Evolutionary conservation across 2,797 vertebrate genomes (phyloP).

Genomic region (Moxostoma hubbsi): DNA sequence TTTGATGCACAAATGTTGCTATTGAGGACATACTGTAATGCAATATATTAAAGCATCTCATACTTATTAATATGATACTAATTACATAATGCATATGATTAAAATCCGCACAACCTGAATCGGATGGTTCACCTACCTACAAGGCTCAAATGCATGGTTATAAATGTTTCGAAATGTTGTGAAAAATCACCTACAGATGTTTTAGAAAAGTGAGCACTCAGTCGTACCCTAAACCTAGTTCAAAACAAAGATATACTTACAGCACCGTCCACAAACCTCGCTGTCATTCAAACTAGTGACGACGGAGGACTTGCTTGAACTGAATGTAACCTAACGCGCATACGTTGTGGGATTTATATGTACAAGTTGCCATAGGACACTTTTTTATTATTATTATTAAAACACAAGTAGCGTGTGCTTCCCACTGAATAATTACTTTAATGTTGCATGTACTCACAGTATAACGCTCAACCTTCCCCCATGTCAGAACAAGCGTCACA

Average conservation of each 20-base stretch:
- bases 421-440: not conserved
- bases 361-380: not conserved
- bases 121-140: not conserved
- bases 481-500: conserved; percentile 48
- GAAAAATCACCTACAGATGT: too few species aligned
- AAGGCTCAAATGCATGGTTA: too few species aligned
- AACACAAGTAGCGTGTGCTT: not conserved
- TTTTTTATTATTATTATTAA: not conserved
- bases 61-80: not conserved
- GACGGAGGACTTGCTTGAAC: not conserved
- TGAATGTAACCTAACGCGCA: not conserved
- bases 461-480: conserved; percentile 12
- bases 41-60: too few species aligned
- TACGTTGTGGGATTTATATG: not conserved
- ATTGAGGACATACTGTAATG: too few species aligned
- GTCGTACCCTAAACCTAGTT: not conserved
- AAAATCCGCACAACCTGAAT: not conserved
- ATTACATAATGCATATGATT: not conserved
- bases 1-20: too few species aligned
- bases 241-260: not conserved
- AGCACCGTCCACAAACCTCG: not conserved
- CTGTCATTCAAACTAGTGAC: not conserved
- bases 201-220: not conserved
- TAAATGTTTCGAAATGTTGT: too few species aligned
- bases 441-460: conserved; percentile 4